Percentiles rank a stretch among this genome's conserved stretches.
Conservation (phyloP, 2,888 invertebrate species). For the Drosophila mercatorum region DNA sequence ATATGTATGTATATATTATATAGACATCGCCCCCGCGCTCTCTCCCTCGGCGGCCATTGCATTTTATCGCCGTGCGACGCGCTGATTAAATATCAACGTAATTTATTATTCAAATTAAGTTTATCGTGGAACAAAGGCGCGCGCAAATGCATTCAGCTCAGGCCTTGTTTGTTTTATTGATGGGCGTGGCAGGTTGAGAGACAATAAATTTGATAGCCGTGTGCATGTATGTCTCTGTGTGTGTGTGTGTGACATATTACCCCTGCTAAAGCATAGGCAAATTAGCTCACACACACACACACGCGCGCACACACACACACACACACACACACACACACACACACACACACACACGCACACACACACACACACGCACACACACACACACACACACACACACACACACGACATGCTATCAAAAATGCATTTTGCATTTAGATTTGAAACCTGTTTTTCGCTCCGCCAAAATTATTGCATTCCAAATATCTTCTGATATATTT, state of each 20-base stretch:
- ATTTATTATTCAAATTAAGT: constrained; percentile 78
- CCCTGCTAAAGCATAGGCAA: constrained; percentile 48
- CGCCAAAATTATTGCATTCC: constrained; percentile 3
- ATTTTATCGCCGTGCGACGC: constrained; percentile 68
- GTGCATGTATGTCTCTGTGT: constrained; percentile 29
- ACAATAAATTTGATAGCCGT: constrained; percentile 59
- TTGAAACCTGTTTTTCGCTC: constrained; percentile 29
- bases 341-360: neutral
- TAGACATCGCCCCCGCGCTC: neutral
- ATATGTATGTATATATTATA: constrained; percentile 11
- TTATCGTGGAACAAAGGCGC: constrained; percentile 71
- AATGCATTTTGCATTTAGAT: constrained; percentile 57
- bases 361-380: neutral
- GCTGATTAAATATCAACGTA: constrained; percentile 78
- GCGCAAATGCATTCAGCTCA: constrained; percentile 30
- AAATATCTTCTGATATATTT: constrained; percentile 6
- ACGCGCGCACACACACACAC: neutral
- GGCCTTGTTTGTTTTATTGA: constrained; percentile 21
- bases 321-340: neutral
- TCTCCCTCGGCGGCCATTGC: constrained; percentile 57
- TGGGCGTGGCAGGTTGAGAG: constrained; percentile 1
- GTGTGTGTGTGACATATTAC: constrained; percentile 53
- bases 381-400: constrained; percentile 6
- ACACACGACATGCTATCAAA: constrained; percentile 52
- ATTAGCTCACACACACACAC: constrained; percentile 52